Percentiles rank a stretch among this genome's conserved stretches.
phyloP scores from a whole-genome alignment of 2,113 vertebrate genomes.

The Rhinoderma darwinii region DNA sequence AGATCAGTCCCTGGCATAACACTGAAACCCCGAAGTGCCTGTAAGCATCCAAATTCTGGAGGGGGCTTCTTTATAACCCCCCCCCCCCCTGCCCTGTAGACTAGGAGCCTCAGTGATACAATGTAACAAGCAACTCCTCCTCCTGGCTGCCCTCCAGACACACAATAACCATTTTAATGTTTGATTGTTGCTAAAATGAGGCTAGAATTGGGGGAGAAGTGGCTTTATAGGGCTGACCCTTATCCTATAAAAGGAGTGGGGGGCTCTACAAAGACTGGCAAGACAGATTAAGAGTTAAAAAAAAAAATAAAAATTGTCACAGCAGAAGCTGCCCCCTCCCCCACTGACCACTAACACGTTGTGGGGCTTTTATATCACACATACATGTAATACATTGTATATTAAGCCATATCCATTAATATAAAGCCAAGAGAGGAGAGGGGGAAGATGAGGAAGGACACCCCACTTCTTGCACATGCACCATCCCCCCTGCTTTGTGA shows the following conservation, averaged over 20 bases:
- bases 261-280: neutral
- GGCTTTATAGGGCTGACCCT: neutral
- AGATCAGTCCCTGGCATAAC: neutral
- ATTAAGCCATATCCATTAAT: too few relatives aligned
- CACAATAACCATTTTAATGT: conserved; percentile 45
- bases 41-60: neutral
- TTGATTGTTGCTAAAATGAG: conserved; percentile 20
- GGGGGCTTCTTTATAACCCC: neutral
- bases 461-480: neutral
- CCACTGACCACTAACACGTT: conserved; percentile 17
- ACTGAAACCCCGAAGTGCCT: too few relatives aligned
- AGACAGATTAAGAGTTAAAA: neutral
- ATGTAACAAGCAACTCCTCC: conserved; percentile 38
- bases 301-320: neutral
- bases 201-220: neutral
- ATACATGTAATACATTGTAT: neutral
- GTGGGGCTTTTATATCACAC: neutral
- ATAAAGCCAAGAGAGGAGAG: neutral
- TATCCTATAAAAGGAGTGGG: neutral
- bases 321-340: neutral
- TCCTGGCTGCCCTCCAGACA: conserved; percentile 18
- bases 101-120: conserved; percentile 20
- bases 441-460: too few relatives aligned
- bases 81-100: conserved; percentile 5
- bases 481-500: neutral